Percentiles rank a stretch among this genome's conserved stretches.
phyloP scores from a whole-genome alignment of 2,113 vertebrate species.

The Bufo bufo region DNA sequence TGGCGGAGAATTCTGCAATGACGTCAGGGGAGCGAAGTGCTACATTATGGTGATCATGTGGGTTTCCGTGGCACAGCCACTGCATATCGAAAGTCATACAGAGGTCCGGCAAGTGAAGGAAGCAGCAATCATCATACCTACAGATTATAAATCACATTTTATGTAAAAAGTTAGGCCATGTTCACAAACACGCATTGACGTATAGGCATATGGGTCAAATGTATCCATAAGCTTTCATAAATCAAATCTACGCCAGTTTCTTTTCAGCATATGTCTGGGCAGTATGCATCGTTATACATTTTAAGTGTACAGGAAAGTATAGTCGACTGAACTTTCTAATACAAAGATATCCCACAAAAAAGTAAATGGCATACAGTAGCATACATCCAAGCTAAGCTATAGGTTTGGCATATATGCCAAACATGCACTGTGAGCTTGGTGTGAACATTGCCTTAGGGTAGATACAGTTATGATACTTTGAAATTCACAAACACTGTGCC shows the following conservation, averaged over 20 bases:
- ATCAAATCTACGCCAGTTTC: too few species aligned
- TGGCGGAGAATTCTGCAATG: constrained; percentile 83
- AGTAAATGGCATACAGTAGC: neutral
- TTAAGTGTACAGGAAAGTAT: too few species aligned
- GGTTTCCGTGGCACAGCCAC: constrained; percentile 96
- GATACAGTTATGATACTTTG: neutral
- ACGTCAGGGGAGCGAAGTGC: constrained; percentile 87
- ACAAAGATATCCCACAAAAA: too few species aligned
- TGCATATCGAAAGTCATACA: constrained; percentile 93
- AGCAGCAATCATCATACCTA: constrained; percentile 97
- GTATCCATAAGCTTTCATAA: too few species aligned
- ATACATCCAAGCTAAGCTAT: neutral
- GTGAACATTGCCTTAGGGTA: too few species aligned
- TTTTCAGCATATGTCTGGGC: too few species aligned
- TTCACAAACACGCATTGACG: too few species aligned
- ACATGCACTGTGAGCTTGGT: neutral
- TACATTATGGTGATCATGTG: constrained; percentile 90
- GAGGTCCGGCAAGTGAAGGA: constrained; percentile 91
- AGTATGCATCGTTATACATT: too few species aligned
- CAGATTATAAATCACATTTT: neutral
- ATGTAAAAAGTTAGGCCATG: neutral
- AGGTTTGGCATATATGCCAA: neutral
- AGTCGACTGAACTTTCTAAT: too few species aligned
- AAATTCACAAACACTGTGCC: neutral
- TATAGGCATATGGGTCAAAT: too few species aligned